Evolutionary conservation across 2,888 invertebrate genomes (phyloP).

Genomic region (Mactromeris polynyma): DNA sequence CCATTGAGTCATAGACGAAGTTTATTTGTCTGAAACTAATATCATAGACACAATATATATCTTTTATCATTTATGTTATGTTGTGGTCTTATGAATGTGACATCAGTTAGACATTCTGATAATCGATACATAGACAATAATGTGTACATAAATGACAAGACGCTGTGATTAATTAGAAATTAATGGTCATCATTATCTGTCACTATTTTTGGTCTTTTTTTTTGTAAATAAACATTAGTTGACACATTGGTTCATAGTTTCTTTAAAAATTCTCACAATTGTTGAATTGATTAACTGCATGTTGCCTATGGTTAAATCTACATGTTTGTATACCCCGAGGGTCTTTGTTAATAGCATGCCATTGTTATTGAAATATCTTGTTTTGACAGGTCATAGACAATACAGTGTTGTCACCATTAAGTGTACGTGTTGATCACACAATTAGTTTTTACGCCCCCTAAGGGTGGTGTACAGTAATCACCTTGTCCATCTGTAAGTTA

Average conservation of each 20-base stretch:
- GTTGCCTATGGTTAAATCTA: background rate
- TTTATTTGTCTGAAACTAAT: background rate
- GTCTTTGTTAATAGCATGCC: background rate
- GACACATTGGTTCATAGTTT: background rate
- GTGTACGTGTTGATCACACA: background rate
- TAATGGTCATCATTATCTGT: background rate
- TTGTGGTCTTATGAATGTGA: background rate
- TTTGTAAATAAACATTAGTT: background rate
- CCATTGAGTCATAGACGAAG: background rate
- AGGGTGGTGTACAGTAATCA: no score
- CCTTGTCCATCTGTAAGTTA: no score
- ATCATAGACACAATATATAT: background rate
- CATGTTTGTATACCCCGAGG: background rate
- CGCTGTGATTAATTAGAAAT: background rate
- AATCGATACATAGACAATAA: background rate
- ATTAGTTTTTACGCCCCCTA: no score
- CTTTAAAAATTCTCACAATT: background rate
- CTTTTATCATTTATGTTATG: background rate
- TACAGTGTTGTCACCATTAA: background rate
- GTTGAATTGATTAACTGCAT: background rate
- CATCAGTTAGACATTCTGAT: background rate
- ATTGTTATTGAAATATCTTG: background rate
- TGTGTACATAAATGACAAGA: background rate
- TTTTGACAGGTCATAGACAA: constrained; percentile 6
- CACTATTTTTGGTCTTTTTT: background rate